These are phyloP conservation scores for Regulus satrapa DNA, from an alignment of 2,113 vertebrate genomes.

Conservation along the genomic window DNA sequence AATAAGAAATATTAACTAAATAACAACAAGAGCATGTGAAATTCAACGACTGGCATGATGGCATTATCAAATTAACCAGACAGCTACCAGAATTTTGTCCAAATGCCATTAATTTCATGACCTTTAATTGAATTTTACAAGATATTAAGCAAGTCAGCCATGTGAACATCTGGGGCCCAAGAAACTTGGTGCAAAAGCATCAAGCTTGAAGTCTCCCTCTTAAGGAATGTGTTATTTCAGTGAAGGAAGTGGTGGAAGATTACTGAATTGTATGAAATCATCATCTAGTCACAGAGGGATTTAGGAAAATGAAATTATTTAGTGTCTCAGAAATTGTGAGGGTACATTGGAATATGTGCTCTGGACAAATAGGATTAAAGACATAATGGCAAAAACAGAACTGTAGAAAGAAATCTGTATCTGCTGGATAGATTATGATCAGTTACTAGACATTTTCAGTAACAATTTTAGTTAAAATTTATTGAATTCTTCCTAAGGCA, in stretches of 20 bases:
- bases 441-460: neutral
- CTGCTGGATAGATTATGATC: neutral
- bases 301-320: conserved; percentile 20
- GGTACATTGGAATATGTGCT: neutral
- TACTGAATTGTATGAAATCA: neutral
- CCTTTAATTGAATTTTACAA: neutral
- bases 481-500: neutral
- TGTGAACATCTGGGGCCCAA: neutral
- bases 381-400: conserved; percentile 1
- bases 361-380: neutral
- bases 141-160: neutral
- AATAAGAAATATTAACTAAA: neutral
- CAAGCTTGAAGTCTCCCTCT: neutral
- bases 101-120: neutral
- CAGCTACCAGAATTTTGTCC: neutral
- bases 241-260: neutral
- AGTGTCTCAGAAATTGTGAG: neutral
- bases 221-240: neutral
- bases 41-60: neutral
- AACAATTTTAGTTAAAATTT: neutral
- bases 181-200: neutral
- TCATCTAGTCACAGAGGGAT: neutral
- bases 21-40: neutral
- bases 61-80: neutral
- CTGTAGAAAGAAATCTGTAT: neutral